A percentile compares a stretch with the other conserved stretches of the same genome.
phyloP scores from a whole-genome alignment of 2,113 vertebrate genomes.

The Hiodon alosoides region DNA sequence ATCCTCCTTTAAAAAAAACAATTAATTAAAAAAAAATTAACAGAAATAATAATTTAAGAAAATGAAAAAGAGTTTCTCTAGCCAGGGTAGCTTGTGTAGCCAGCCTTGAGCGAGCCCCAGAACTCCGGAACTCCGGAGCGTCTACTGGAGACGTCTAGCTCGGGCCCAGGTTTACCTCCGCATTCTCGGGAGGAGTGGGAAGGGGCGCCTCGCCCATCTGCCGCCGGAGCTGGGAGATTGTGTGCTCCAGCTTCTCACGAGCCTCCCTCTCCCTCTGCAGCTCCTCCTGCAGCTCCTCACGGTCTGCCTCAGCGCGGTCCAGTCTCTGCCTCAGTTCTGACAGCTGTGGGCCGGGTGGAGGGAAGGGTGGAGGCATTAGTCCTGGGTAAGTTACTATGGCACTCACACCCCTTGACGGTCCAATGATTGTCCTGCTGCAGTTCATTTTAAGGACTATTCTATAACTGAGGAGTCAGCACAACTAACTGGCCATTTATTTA shows the following conservation, averaged over 20 bases:
- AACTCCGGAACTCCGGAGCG: constrained; percentile 4
- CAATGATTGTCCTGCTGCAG: too few species aligned
- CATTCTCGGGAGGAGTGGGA: constrained; percentile 29
- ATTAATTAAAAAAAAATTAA: constrained; percentile 36
- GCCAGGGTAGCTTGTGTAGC: constrained; percentile 33
- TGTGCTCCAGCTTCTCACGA: constrained; percentile 83
- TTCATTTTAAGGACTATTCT: too few species aligned
- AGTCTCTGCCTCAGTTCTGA: constrained; percentile 81
- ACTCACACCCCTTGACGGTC: too few species aligned
- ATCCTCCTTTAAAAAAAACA: constrained; percentile 24
- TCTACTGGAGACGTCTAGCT: constrained; percentile 39
- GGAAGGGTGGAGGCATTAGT: not conserved
- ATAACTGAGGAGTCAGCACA: too few species aligned
- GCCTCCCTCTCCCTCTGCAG: constrained; percentile 86
- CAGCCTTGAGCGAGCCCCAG: not conserved
- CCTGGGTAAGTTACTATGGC: not conserved
- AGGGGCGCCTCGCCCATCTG: constrained; percentile 70
- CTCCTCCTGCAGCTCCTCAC: constrained; percentile 91
- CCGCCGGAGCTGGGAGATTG: constrained; percentile 82
- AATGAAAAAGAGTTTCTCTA: constrained; percentile 23
- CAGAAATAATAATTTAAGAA: constrained; percentile 27
- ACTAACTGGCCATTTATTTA: not conserved
- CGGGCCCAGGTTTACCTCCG: constrained; percentile 34
- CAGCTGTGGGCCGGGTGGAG: constrained; percentile 56
- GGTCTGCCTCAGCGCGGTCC: constrained; percentile 84